Base-by-base conservation (phyloP, 2,113 vertebrate species). In the Beaufortia kweichowensis region DNA sequence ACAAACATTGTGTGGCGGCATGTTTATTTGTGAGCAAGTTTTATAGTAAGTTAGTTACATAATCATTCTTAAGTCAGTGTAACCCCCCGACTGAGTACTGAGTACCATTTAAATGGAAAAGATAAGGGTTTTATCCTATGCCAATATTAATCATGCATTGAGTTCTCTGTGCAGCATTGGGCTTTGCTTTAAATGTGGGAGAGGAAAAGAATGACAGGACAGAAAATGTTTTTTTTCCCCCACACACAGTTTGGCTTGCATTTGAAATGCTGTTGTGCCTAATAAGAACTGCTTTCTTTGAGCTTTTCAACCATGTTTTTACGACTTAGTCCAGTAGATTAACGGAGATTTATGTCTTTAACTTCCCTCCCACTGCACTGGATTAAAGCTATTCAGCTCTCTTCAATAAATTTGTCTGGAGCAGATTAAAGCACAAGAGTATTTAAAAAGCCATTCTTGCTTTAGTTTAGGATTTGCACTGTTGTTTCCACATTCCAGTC, bases 301-400 rank as follows among this genome's bases (percentile, higher is more conserved):
- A 93, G 91, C 94, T 92, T 90, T 88, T 94, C 91, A 94, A 89
- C 92, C 91, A 88, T 23, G 88, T 33, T 93, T 96, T 95, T 93
- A 96, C 92, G 90, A 93, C 91, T 91, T 85, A 90, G 92, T 90
- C 91, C 91, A 93, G 90, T 93, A 95, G 94, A 95, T 95, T 94
- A 94, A 92, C 93, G 92, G 92, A 95, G 93, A 96, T 95, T 95
- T 95, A 95, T 93, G 92, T 89, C 89, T 91, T 94, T 94, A 93
- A 89, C 91, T 93, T 92, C 90, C 91, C 91, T 93, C 92, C 92
- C 92, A 93, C 93, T 92, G 93, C 92, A 93, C 89, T 89, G 91
- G 92, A 95, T 94, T 95, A 95, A 94, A 92, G 91, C 90, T 91
- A 89, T 91, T 90, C 91, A 92, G 91, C 92, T 90, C 87, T 92